Base-by-base conservation (phyloP, 2,113 vertebrate species). In the Oryzias woworae region DNA sequence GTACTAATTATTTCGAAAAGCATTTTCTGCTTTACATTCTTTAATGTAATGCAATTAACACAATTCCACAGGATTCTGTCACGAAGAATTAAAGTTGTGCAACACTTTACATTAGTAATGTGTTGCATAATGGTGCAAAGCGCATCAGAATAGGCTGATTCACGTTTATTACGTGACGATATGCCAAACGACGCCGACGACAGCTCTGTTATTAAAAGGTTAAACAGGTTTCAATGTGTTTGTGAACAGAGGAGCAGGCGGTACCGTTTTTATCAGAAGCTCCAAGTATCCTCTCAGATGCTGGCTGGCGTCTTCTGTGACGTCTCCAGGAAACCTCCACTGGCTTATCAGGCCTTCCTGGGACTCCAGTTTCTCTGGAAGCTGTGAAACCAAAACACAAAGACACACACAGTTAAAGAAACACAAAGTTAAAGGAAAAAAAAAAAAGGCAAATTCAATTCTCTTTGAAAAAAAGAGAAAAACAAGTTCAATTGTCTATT, bases 201-300 rank as follows among this genome's bases (percentile, higher is more conserved):
- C 26, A 26, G 5, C 26, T 26, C 24, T 22, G 3, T 48, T 15
- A 69, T 64, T 42, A 1, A 73, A 69, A 61, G 57, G 48, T 62
- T 76, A 28, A 28, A 28, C 26, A 6, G 5, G 73, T 65, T 61
- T 61, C 20, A 4, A 26, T 47, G 43, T 57, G 1, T 20, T n/a
- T 51, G 15, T 10, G 20, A 20, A 55, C 16, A 20, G 58, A 53
- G 74, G 17, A 20, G 44, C 17, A 63, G 57, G 20, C 58, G 46
- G 65, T 80, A 98, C 97, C 95, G 93, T 96, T 20, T 90, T 89
- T 62, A 83, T 91, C 2, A 99, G 89, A 52, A 96, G 91, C 22
- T 91, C 84, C 83, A 96, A 64, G 73, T 92, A 95, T 53, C 91
- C 87, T 75, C 90, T 93, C 0, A 93, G 84, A 72, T 81, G 87